Conservation (phyloP, 2,888 invertebrate genomes). For the Eustalomyia histrio region DNA sequence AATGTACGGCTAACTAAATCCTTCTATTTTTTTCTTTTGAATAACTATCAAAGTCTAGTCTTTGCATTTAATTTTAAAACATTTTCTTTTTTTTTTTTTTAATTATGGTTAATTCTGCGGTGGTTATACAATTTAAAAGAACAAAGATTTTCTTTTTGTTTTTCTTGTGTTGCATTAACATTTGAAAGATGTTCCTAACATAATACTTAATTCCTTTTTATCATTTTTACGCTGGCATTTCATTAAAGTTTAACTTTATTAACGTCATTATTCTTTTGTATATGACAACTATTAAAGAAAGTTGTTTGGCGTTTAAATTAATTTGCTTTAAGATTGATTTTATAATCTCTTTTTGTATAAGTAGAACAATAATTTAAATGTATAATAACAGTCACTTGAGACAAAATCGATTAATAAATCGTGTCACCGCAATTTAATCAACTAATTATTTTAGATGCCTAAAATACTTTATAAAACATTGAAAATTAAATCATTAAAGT, state of each 20-base stretch:
- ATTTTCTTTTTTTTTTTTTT: neutral
- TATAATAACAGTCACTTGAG: neutral
- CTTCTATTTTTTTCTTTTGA: neutral
- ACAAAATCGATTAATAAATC: neutral
- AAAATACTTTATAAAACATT: no score
- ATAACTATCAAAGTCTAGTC: neutral
- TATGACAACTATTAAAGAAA: neutral
- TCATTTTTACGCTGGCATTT: conserved; percentile 1
- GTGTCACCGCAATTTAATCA: neutral
- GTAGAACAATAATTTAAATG: neutral
- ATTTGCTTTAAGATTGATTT: neutral
- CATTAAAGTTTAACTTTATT: neutral
- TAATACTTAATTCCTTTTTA: neutral
- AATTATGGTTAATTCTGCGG: conserved; percentile 24
- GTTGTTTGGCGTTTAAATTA: conserved; percentile 3
- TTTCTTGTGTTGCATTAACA: neutral
- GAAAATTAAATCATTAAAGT: no score
- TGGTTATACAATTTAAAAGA: neutral
- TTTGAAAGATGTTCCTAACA: neutral
- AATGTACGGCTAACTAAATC: neutral
- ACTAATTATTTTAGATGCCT: neutral
- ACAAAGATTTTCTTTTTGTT: neutral
- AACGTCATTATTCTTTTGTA: neutral
- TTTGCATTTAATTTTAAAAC: neutral
- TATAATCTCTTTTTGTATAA: neutral